Evolutionary conservation across 2,113 vertebrate species (phyloP).

Genomic region (Scolopax mira): DNA sequence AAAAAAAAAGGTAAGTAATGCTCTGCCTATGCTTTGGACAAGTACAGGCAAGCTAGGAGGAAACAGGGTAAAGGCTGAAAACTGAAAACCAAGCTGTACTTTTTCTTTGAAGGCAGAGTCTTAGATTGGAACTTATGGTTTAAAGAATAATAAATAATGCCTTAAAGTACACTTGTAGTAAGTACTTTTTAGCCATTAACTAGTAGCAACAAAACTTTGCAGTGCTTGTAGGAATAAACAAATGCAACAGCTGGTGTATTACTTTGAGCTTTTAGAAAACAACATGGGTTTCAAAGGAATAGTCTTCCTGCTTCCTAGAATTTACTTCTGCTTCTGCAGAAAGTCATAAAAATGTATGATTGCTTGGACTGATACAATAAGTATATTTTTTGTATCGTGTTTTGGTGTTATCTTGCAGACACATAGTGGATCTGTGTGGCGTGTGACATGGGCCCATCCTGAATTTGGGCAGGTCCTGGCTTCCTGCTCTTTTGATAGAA

Average conservation of each 20-base stretch:
- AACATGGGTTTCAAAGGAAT: background rate
- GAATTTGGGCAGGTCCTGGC: conserved; percentile 96
- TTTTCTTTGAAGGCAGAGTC: background rate
- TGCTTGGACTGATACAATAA: fast-evolving
- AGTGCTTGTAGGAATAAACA: background rate
- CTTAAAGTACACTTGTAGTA: background rate
- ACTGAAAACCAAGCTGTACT: background rate
- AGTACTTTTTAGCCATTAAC: background rate
- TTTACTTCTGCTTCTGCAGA: background rate
- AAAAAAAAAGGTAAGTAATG: background rate
- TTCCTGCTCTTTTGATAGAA: conserved; percentile 95
- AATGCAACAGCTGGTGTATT: background rate
- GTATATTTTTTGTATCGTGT: background rate
- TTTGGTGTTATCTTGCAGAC: conserved; percentile 76
- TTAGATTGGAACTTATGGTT: background rate
- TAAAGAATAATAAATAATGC: background rate
- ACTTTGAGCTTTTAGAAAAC: background rate
- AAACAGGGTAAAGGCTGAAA: background rate
- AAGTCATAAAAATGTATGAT: fast-evolving
- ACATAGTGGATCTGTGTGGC: conserved; percentile 97
- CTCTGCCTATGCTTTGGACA: background rate
- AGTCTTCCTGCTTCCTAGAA: background rate
- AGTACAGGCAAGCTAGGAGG: background rate
- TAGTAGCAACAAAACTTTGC: background rate
- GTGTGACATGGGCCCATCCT: conserved; percentile 96